Evolutionary conservation across 35 echinoderm and acorn worm genomes (phyloP).

Genomic region (Eucidaris tribuloides): DNA sequence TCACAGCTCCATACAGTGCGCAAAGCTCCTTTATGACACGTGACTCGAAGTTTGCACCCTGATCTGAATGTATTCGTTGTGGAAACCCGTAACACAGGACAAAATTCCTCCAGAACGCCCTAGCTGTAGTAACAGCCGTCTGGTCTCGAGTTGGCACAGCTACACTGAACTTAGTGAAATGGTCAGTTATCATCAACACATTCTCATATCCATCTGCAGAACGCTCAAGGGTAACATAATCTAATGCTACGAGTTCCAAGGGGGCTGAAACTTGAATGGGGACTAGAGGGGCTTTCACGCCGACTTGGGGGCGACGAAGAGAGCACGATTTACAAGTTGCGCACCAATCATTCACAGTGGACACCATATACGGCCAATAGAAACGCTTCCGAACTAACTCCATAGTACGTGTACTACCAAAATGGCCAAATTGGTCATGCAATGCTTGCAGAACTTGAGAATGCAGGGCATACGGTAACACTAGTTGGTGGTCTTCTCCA

Average conservation of each 20-base stretch:
- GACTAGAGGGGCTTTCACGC: constrained; percentile 37
- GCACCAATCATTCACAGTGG: neutral
- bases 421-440: constrained; percentile 59
- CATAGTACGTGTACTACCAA: constrained; percentile 30
- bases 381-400: constrained; percentile 28
- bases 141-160: constrained; percentile 62
- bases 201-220: constrained; percentile 62
- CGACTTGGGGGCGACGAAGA: neutral
- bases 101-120: constrained; percentile 49
- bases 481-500: neutral
- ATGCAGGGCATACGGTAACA: neutral
- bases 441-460: neutral
- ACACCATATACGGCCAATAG: constrained; percentile 59
- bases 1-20: constrained; percentile 3
- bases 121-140: constrained; percentile 55
- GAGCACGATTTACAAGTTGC: constrained; percentile 27
- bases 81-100: constrained; percentile 40
- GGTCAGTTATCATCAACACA: neutral
- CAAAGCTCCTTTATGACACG: constrained; percentile 54
- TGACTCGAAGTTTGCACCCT: constrained; percentile 58
- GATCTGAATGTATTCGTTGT: constrained; percentile 42
- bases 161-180: constrained; percentile 8
- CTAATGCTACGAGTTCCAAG: neutral
- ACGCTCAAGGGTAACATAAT: constrained; percentile 52
- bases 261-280: constrained; percentile 47